Evolutionary conservation across 2,888 invertebrate genomes (phyloP).

Genomic region (Acanthosepion lycidas): DNA sequence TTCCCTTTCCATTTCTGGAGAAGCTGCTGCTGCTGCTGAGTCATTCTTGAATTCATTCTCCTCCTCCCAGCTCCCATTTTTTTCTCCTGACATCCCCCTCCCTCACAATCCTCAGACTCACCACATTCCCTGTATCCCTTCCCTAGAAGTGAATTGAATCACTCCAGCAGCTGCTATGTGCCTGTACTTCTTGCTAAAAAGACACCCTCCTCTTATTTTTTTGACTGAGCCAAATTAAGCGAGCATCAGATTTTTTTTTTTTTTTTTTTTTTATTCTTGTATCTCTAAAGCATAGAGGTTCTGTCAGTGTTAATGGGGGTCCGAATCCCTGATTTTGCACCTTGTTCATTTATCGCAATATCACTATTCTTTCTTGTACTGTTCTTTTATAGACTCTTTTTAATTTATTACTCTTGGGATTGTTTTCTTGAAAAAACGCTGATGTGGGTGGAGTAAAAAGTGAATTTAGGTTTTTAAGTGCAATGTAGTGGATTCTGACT

Average conservation of each 20-base stretch:
- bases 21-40: slow-evolving; percentile 24
- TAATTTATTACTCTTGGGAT: not conserved
- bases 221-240: not conserved
- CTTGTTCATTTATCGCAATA: not conserved
- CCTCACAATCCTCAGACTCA: not conserved
- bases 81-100: slow-evolving; percentile 34
- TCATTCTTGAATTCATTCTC: not conserved
- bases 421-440: too few species aligned
- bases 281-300: not conserved
- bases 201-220: not conserved
- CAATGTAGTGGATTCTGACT: not conserved
- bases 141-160: not conserved
- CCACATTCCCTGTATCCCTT: slow-evolving; percentile 39
- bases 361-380: not conserved
- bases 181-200: not conserved
- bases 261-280: not conserved
- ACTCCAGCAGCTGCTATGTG: slow-evolving; percentile 21
- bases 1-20: slow-evolving; percentile 47
- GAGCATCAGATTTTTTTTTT: not conserved
- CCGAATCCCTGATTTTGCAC: not conserved
- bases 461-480: not conserved
- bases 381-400: not conserved
- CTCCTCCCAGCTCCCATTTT: not conserved
- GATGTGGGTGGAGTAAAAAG: not conserved
- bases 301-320: not conserved